Evolutionary conservation across 2,113 vertebrate species (phyloP).

Genomic region (Gymnogyps californianus): DNA sequence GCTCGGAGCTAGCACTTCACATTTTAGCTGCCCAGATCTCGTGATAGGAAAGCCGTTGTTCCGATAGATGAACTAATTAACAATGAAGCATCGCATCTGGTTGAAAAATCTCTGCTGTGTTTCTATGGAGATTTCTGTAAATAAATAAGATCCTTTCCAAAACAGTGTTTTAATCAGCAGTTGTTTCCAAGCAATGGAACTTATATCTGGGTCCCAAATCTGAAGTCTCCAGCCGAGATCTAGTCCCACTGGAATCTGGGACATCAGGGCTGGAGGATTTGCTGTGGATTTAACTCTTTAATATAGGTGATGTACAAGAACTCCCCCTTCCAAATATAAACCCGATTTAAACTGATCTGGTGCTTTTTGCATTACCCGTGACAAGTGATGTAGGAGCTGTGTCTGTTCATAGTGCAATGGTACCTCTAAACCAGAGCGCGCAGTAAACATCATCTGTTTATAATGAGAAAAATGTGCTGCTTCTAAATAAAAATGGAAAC

Average conservation of each 20-base stretch:
- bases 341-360: fast-evolving
- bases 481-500: not conserved
- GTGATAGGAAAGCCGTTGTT: not conserved
- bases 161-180: not conserved
- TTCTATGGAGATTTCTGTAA: constrained; percentile 40
- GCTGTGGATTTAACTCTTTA: not conserved
- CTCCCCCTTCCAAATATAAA: not conserved
- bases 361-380: not conserved
- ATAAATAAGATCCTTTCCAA: constrained; percentile 39
- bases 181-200: not conserved
- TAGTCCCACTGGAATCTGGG: not conserved
- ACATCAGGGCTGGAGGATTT: not conserved
- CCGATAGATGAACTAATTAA: constrained; percentile 16
- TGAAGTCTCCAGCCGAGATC: not conserved
- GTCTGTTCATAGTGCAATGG: not conserved
- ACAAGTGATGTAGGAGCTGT: not conserved
- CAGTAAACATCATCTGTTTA: fast-evolving
- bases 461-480: not conserved
- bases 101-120: not conserved
- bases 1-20: not conserved
- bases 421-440: not conserved
- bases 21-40: not conserved
- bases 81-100: constrained; percentile 15
- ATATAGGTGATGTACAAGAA: not conserved
- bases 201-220: constrained; percentile 6